Base-by-base conservation (phyloP, 1,140 invertebrate genomes). In the Bombus sylvicola region DNA sequence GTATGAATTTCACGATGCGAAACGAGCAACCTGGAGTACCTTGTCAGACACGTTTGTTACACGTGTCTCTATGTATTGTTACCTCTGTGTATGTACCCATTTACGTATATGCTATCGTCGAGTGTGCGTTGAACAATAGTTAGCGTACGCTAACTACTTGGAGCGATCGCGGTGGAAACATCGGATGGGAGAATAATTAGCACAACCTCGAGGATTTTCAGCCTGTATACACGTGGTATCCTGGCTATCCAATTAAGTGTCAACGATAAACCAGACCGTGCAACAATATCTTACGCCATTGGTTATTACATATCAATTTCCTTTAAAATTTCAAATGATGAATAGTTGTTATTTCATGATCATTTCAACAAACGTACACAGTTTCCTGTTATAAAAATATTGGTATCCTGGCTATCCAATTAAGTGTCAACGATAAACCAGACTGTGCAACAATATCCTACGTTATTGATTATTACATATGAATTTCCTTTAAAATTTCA, bases 181-280 rank as follows among this genome's bases (percentile, higher is more conserved):
- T 57, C 64, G 62, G 73, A 76, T 41, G 73, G 73, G 18, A 62
- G 73, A 78, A 79, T 73, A 79, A 87, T 87, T 87, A 84, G 74
- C 31, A 57, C 73, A 47, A 69, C 43, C 59, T 68, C 71, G 68
- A 68, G 64, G 81, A 83, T 66, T 83, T 83, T 83, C 82, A 39
- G 28, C 53, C 47, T 25, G 28, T 25, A 15, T 41, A 25, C 75
- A 15, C 74, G 34, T 43, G 53, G 3, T 62, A 62, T 62, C 34
- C 10, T 37, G 47, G 34, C 8, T 6, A 22, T 31, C 72, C 74
- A 83, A 83, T 76, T 81, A 83, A 86, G 37, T 41, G 73, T 74
- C 53, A 59, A 41, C 69, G 79, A 81, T 81, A 39, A 13, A 12
- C 4, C 69, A 43, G 68, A 39, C 37, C 1, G 2, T 39, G 31